A percentile compares a stretch with the other conserved stretches of the same genome.
phyloP scores from a whole-genome alignment of 2,797 vertebrate genomes.

The Champsocephalus esox region DNA sequence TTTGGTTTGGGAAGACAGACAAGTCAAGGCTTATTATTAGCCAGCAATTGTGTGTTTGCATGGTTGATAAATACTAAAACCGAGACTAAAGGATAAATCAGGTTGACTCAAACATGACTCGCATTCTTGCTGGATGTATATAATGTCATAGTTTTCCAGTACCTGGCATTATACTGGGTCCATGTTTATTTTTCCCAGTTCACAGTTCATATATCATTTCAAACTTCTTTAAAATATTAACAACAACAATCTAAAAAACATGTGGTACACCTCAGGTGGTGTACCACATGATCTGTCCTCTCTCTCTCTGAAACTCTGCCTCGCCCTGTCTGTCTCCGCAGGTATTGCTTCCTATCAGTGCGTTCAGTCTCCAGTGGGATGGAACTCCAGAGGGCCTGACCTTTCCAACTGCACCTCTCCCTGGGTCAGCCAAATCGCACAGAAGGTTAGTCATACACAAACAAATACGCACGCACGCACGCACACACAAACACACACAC shows the following conservation, averaged over 20 bases:
- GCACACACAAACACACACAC: conserved; percentile 6
- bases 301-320: conserved; percentile 18
- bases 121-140: not conserved
- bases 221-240: no score
- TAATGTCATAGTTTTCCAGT: not conserved
- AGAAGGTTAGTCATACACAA: conserved; percentile 87
- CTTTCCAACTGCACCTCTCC: conserved; percentile 96
- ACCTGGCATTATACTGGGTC: not conserved
- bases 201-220: no score
- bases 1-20: not conserved
- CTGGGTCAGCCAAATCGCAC: conserved; percentile 95
- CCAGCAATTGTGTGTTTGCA: no score
- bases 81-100: conserved; percentile 1
- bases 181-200: not conserved
- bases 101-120: not conserved
- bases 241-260: no score
- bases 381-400: conserved; percentile 93
- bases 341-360: conserved; percentile 95
- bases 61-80: not conserved
- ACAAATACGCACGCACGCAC: not conserved
- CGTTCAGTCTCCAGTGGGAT: conserved; percentile 87
- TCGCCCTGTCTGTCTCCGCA: conserved; percentile 61
- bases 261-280: not conserved
- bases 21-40: not conserved
- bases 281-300: not conserved